These are phyloP conservation scores for Hydrocynus forskahlii DNA, from an alignment of 2,797 vertebrate species.

Conservation along the genomic window DNA sequence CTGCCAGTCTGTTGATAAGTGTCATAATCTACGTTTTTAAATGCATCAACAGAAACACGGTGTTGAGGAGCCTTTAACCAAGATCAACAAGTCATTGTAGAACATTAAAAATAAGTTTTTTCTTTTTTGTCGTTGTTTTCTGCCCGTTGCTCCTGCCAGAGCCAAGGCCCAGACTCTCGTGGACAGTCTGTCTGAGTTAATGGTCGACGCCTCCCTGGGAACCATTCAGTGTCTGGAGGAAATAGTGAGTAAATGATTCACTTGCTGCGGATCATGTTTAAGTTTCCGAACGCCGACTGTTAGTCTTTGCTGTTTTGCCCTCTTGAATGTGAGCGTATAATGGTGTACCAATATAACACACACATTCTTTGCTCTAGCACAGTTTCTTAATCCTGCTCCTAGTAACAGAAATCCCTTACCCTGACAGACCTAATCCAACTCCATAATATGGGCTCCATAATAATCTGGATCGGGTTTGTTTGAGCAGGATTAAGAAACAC, in stretches of 20 bases:
- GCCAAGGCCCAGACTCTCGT: slow-evolving; percentile 86
- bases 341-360: too few species aligned
- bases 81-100: background rate
- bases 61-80: background rate
- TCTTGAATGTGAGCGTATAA: background rate
- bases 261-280: background rate
- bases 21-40: too few species aligned
- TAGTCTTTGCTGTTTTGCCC: background rate
- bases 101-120: background rate
- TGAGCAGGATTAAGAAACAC: too few species aligned
- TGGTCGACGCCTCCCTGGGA: slow-evolving; percentile 88
- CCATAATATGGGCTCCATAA: too few species aligned
- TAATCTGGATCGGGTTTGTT: too few species aligned
- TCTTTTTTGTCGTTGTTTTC: background rate
- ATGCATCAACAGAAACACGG: too few species aligned
- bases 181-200: slow-evolving; percentile 87
- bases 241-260: slow-evolving; percentile 83
- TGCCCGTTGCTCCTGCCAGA: slow-evolving; percentile 68
- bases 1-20: too few species aligned
- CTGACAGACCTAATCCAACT: too few species aligned
- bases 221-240: slow-evolving; percentile 93
- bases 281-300: background rate
- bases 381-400: background rate
- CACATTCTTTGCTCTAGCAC: background rate
- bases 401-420: too few species aligned